Evolutionary conservation across 1,140 invertebrate species (phyloP).

Genomic region (Drosophila miranda): DNA sequence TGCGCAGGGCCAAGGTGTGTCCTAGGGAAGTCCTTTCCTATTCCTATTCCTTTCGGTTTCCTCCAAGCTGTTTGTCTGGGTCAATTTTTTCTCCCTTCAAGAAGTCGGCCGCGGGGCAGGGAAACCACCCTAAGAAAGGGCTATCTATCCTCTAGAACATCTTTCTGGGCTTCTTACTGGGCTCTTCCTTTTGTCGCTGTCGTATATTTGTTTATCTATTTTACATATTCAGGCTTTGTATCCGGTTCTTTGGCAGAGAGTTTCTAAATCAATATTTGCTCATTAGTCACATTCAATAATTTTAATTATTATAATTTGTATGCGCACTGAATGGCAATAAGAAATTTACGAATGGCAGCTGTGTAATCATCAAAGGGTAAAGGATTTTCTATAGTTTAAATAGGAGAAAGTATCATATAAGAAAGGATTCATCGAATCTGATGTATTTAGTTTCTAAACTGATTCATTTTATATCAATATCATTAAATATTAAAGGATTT

Average conservation of each 20-base stretch:
- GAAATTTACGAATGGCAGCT: constrained; percentile 1
- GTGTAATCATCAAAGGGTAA: background rate
- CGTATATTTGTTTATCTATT: constrained; percentile 61
- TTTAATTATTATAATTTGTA: constrained; percentile 64
- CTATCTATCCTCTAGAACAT: background rate
- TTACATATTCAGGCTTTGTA: constrained; percentile 55
- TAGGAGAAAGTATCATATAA: no score
- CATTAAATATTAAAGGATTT: background rate
- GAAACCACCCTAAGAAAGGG: constrained; percentile 18
- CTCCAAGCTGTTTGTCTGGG: constrained; percentile 16
- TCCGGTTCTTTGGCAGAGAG: constrained; percentile 26
- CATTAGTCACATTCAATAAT: constrained; percentile 75
- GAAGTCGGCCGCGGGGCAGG: constrained; percentile 29
- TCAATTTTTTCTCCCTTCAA: constrained; percentile 15
- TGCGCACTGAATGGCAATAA: constrained; percentile 1
- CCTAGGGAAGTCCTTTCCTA: background rate
- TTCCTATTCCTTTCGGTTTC: background rate
- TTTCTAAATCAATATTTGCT: constrained; percentile 70
- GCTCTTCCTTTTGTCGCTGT: constrained; percentile 1
- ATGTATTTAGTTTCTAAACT: background rate
- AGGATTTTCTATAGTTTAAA: background rate
- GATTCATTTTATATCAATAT: background rate
- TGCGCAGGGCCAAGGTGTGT: constrained; percentile 27
- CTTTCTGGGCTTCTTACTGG: background rate
- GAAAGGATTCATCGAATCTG: no score